Conservation (phyloP, 2,113 vertebrate genomes). For the Pteronura brasiliensis region DNA sequence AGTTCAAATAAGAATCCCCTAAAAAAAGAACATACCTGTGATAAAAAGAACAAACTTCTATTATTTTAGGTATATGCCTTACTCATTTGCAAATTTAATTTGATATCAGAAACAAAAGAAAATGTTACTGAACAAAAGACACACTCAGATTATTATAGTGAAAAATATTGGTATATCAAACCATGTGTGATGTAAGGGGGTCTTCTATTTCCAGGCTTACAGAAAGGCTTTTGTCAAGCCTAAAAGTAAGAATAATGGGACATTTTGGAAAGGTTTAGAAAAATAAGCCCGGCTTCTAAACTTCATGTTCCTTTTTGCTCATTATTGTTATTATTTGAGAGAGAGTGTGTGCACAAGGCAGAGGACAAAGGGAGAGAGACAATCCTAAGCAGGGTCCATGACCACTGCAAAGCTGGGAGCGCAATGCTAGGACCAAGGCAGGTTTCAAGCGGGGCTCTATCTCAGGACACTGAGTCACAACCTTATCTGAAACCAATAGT, state of each 20-base stretch:
- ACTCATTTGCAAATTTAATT: background rate
- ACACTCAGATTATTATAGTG: background rate
- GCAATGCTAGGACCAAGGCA: background rate
- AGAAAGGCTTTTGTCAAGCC: background rate
- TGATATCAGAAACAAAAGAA: background rate
- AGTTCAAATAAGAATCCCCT: background rate
- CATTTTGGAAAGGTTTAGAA: background rate
- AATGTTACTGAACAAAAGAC: background rate
- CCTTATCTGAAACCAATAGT: background rate
- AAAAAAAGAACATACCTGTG: background rate
- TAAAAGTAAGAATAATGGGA: background rate
- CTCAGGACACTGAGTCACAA: background rate
- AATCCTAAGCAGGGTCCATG: background rate
- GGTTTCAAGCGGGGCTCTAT: background rate
- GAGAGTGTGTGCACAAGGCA: background rate
- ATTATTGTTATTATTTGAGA: background rate
- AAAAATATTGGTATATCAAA: background rate
- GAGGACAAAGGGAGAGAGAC: background rate
- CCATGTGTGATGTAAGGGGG: fast-evolving
- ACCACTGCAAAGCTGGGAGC: background rate
- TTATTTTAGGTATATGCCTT: background rate
- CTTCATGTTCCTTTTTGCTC: background rate
- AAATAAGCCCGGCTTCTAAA: background rate
- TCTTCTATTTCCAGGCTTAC: background rate
- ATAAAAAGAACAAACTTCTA: background rate